Percentiles rank a stretch among this genome's conserved stretches.
Evolutionary conservation across 2,888 invertebrate genomes (phyloP).

Genomic region (Oxyteleia sp.): DNA sequence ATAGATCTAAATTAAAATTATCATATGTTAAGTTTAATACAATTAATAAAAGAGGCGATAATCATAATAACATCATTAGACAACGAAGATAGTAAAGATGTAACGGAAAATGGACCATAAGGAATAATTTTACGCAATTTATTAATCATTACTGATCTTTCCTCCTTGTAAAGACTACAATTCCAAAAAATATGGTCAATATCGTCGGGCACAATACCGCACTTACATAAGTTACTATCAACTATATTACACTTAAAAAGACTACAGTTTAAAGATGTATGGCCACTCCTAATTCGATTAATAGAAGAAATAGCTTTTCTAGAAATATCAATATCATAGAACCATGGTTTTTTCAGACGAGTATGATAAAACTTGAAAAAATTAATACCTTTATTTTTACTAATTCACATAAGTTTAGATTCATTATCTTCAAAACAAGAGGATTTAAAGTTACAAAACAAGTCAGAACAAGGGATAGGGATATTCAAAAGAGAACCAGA

Average conservation of each 20-base stretch:
- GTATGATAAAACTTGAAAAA: slow-evolving; percentile 1
- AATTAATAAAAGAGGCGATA: neutral
- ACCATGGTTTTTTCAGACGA: slow-evolving; percentile 19
- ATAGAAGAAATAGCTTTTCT: too few relatives aligned
- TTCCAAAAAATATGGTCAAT: neutral
- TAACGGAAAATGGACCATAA: neutral
- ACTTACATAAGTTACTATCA: neutral
- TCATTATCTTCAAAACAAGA: slow-evolving; percentile 14
- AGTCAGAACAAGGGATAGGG: slow-evolving; percentile 25
- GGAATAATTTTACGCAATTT: too few relatives aligned
- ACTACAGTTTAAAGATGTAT: slow-evolving; percentile 13
- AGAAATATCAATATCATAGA: slow-evolving; percentile 5
- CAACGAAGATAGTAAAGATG: neutral
- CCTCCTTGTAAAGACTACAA: neutral
- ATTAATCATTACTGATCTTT: neutral
- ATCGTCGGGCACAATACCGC: neutral
- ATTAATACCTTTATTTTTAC: slow-evolving; percentile 6
- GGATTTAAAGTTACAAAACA: neutral
- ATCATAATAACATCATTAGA: neutral
- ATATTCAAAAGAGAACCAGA: neutral
- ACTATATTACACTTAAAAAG: slow-evolving; percentile 18
- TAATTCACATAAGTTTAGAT: neutral
- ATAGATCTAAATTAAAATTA: too few relatives aligned
- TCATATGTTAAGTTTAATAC: neutral
- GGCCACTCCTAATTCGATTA: too few relatives aligned